Evolutionary conservation across 2,113 vertebrate species (phyloP).

Genomic region (Nibea albiflora): DNA sequence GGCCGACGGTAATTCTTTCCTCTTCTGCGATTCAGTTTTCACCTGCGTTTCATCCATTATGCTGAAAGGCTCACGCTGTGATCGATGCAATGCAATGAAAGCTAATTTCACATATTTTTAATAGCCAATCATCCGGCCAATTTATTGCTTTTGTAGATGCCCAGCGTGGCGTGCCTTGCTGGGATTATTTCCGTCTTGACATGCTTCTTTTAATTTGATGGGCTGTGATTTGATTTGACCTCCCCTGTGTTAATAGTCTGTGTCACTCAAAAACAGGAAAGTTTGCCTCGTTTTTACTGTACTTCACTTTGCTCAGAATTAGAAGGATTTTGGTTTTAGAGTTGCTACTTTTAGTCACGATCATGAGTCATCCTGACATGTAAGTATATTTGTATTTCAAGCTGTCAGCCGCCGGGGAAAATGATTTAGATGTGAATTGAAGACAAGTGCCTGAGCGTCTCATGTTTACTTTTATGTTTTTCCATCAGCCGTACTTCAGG

Average conservation of each 20-base stretch:
- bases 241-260: slow-evolving; percentile 55
- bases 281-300: slow-evolving; percentile 25
- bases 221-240: slow-evolving; percentile 62
- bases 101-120: slow-evolving; percentile 63
- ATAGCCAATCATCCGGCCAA: slow-evolving; percentile 68
- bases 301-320: slow-evolving; percentile 11
- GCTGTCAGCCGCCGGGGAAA: neutral
- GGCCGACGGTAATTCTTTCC: slow-evolving; percentile 30
- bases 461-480: too few species aligned
- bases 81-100: slow-evolving; percentile 57
- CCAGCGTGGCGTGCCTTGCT: slow-evolving; percentile 53
- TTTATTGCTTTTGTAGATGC: slow-evolving; percentile 62
- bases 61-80: slow-evolving; percentile 59
- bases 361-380: slow-evolving; percentile 19
- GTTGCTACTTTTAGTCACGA: slow-evolving; percentile 19
- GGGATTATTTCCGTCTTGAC: slow-evolving; percentile 53
- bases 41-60: slow-evolving; percentile 51
- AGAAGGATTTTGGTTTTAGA: neutral
- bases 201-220: slow-evolving; percentile 63
- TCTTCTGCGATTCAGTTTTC: slow-evolving; percentile 33
- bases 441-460: neutral
- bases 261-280: slow-evolving; percentile 53
- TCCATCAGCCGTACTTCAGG: neutral
- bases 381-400: slow-evolving; percentile 14
- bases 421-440: neutral